Conservation (phyloP, 2,113 vertebrate species). For the Sapayoa aenigma region DNA sequence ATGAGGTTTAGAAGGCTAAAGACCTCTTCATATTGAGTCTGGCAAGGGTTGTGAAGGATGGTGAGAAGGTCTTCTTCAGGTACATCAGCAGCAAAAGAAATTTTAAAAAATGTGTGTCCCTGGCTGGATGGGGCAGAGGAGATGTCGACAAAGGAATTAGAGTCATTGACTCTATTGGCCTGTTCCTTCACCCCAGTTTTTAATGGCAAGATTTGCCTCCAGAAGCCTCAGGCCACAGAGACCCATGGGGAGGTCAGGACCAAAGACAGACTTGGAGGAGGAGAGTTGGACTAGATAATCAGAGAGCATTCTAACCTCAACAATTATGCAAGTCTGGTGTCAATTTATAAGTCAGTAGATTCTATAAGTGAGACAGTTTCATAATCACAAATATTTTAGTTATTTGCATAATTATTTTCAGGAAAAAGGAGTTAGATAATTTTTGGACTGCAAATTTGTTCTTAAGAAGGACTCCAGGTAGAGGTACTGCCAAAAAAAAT, state of each 20-base stretch:
- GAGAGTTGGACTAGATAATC: background rate
- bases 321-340: too few species aligned
- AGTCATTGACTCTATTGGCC: background rate
- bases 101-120: background rate
- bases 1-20: background rate
- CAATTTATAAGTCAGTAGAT: background rate
- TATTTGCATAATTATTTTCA: background rate
- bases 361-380: background rate
- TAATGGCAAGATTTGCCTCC: background rate
- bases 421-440: background rate
- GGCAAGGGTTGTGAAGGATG: background rate
- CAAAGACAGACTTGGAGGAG: background rate
- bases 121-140: background rate
- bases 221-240: background rate
- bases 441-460: background rate
- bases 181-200: background rate
- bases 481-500: background rate
- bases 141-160: background rate
- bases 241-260: accelerated
- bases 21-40: background rate
- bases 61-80: background rate
- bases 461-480: background rate
- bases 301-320: background rate
- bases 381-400: background rate
- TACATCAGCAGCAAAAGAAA: background rate